Percentiles rank a stretch among this genome's conserved stretches.
These are phyloP conservation scores for Scleropages formosus DNA, from an alignment of 2,797 vertebrate species.

Conservation along the genomic window DNA sequence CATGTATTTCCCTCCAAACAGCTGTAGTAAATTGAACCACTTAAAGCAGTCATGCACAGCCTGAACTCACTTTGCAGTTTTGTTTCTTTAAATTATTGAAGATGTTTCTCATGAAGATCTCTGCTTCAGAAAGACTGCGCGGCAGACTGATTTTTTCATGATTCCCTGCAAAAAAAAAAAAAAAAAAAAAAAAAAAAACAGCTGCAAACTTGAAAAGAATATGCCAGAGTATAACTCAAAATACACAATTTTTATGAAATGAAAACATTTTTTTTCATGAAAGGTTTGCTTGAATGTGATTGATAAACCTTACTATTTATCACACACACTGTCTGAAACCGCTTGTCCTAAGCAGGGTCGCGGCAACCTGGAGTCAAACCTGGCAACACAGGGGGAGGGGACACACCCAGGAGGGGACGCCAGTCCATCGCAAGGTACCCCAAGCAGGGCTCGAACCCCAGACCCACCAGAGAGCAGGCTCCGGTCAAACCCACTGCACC, in stretches of 20 bases:
- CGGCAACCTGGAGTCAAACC: no score
- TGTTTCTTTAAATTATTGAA: constrained; percentile 79
- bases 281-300: no score
- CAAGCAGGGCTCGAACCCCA: no score
- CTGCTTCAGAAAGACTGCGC: constrained; percentile 66
- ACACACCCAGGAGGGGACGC: no score
- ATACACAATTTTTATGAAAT: neutral
- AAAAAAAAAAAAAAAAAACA: constrained; percentile 15
- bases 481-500: no score
- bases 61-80: constrained; percentile 78
- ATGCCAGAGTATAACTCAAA: neutral
- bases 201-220: neutral
- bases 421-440: no score
- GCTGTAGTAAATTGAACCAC: constrained; percentile 69
- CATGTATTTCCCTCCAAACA: constrained; percentile 62
- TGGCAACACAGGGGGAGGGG: no score
- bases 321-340: no score
- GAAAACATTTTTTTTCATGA: neutral
- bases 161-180: constrained; percentile 58
- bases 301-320: no score
- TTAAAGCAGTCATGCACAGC: constrained; percentile 66
- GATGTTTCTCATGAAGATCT: constrained; percentile 76
- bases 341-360: no score
- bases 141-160: constrained; percentile 76
- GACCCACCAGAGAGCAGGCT: no score